Percentiles rank a stretch among this genome's conserved stretches.
These are phyloP conservation scores for Lithosia quadra DNA, from an alignment of 2,888 invertebrate genomes.

Conservation along the genomic window DNA sequence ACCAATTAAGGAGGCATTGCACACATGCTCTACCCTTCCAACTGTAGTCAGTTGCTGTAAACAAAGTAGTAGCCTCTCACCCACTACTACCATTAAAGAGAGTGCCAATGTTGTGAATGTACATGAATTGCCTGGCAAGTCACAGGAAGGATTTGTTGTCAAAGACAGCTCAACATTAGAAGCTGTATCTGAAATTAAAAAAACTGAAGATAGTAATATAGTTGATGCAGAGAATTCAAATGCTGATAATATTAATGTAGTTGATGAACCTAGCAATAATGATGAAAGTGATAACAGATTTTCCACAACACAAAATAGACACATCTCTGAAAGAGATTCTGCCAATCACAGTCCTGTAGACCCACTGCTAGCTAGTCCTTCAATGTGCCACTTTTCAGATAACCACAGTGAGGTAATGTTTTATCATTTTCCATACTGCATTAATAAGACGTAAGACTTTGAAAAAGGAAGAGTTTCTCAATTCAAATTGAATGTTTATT, in stretches of 20 bases:
- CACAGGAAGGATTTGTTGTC: slow-evolving; percentile 56
- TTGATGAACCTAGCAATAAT: slow-evolving; percentile 71
- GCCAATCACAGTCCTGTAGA: slow-evolving; percentile 93
- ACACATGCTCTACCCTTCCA: slow-evolving; percentile 62
- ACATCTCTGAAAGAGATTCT: slow-evolving; percentile 88
- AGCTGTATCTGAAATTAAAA: slow-evolving; percentile 57
- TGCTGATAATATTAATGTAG: slow-evolving; percentile 71
- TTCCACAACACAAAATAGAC: slow-evolving; percentile 74
- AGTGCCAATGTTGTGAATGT: slow-evolving; percentile 55
- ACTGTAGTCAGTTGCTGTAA: slow-evolving; percentile 59
- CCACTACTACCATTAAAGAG: slow-evolving; percentile 55
- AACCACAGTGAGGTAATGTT: slow-evolving; percentile 88
- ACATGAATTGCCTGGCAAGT: slow-evolving; percentile 58
- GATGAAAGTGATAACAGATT: slow-evolving; percentile 74
- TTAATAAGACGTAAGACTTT: background rate
- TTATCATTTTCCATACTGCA: background rate
- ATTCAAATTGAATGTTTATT: too few relatives aligned
- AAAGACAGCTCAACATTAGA: slow-evolving; percentile 65
- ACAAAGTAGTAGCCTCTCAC: slow-evolving; percentile 54
- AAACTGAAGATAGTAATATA: slow-evolving; percentile 59
- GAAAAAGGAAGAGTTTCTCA: too few relatives aligned
- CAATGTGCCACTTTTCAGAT: slow-evolving; percentile 90
- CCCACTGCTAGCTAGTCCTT: slow-evolving; percentile 89
- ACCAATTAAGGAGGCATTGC: slow-evolving; percentile 58
- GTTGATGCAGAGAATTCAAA: slow-evolving; percentile 68